Base-by-base conservation (phyloP, 30 jellyfish, hydroid and myxozoan species). In the Aurelia sp. region DNA sequence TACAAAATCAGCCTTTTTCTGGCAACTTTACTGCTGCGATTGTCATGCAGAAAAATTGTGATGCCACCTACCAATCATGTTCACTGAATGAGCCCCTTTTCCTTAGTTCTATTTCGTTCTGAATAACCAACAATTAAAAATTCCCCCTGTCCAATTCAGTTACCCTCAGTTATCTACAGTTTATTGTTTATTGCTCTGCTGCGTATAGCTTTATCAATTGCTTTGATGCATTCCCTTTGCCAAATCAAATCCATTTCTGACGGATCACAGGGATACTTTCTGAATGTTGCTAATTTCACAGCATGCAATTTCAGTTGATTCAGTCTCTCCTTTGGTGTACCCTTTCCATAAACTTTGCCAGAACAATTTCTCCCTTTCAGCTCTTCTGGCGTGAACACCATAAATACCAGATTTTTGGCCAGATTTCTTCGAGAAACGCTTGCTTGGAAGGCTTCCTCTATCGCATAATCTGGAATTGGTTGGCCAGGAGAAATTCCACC, bases 201-300 rank as follows among this genome's bases (percentile, higher is more conserved):
- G 15, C 94, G 60, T 16, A 85, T 85, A 3, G 94, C 94, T 33
- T 73, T 85, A 27, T 85, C 94, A 21, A 85, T 85, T 4, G 94
- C 94, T 19, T 69, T 74, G 20, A 85, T 66, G 73, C 94, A 85
- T 66, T 85, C 94, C 61, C 94, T 30, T 53, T 74, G 87, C 94
- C 94, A 85, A 40, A 85, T 62, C 3, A 61, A 64, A 19, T 85
- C 94, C 87, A 85, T 73, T 48, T 85, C 88, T 18, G 74, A 18
- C 3, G 88, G 82, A 41, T 73, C 81, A 51, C 94, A 85, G 2
- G 94, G 94, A 41, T 85, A 85, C 37, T 74, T 73, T 31, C 57
- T 66, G 66, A 85, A 85, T 31, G 94, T 85, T 50, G 86, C 82
- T 30, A 41, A 44, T 67, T 85, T 85, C 16, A 85, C 86, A 50